Evolutionary conservation across 1,140 invertebrate genomes (phyloP), one percentile per base, ranked within the genome.

Genomic region (Cherax quadricarinatus): DNA sequence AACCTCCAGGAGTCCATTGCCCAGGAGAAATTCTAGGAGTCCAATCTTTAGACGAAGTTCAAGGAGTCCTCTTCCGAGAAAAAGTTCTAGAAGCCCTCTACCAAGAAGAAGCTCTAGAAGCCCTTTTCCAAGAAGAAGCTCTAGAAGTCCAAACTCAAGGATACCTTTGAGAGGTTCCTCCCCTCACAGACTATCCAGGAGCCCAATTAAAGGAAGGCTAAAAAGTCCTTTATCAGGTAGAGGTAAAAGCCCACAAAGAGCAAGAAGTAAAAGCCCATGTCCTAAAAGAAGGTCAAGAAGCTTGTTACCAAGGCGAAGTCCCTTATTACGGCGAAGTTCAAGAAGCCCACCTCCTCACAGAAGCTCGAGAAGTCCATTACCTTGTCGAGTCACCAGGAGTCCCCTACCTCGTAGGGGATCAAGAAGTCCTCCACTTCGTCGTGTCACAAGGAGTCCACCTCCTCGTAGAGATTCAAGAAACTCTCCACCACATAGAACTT

Each of bases 21-120:
- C 21, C 14, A 91, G 90, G 73, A 86, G 85, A 91, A 73, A 73
- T 3, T 87, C 84, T 5, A 86, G 90, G n/a, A 91, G 90, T 53
- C 90, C 90, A 16, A 48, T 87, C 4, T 60, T 84, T 66, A 73
- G 84, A 24, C 81, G 85, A 87, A 53, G 51, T 57, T 87, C 90
- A 16, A 86, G 90, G 49, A 91, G 90, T 91, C 90, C 90, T 70
- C 57, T 81, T 57, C 82, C 82, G 30, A 70, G 60, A 10, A 73
- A 82, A 53, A 49, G 66, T 48, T 57, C 75, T 21, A 84, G 88
- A 48, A 85, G 88, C 60, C 70, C 88, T 6, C 82, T 81, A 49
- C 51, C 48, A 5, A 83, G 81, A 75, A 82, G 81, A 53, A 57
- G 66, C 4, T 90, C 88, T 18, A 83, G 88, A 24, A 78, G 81